Base-by-base conservation (phyloP, 2,113 vertebrate species). In the Seriola rivoliana region DNA sequence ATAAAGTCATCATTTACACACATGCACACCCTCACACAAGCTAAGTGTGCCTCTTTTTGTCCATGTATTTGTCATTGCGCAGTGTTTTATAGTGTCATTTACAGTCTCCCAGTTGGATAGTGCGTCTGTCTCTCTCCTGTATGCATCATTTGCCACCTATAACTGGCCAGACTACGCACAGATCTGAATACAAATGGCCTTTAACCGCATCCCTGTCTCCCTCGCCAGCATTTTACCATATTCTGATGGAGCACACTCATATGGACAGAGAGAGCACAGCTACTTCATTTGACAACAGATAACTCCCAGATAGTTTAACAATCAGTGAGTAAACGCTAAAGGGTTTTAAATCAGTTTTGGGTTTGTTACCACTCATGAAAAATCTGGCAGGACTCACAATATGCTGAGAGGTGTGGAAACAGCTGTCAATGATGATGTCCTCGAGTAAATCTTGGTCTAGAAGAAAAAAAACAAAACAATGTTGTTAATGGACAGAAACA, bases 371-470 rank as follows among this genome's bases (percentile, higher is more conserved):
- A 65, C 57, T 44, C 48, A 14, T 64, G 57, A 75, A 14, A 71
- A 44, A 75, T 34, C 62, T 69, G 32, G 29, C 23, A 48, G 50
- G 46, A 96, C 97, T 97, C 94, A 99, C 98, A 87, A 97, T 96
- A 77, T 95, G 93, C 54, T 96, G 94, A 76, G 93, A 94, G 0
- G 94, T 95, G 70, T 96, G 95, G 84, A 95, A 92, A 82, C 89
- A 93, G 91, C 97, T 97, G 91, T 97, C 96, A 83, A 93, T 85
- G 79, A 99, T 86, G 40, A 99, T 89, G 64, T 95, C 93, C 94
- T 99, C 97, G 75, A 99, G 95, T 92, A 99, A 93, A 84, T 95
- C 95, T 95, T 97, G 97, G 94, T 97, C 98, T 99, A 79, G 80
- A 88, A 84, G 78, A 71, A 42, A 50, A 34, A n/a, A 87, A 88